A percentile compares a stretch with the other conserved stretches of the same genome.
Evolutionary conservation across 2,888 invertebrate species (phyloP).

Genomic region (Arrhopalites spinosus): DNA sequence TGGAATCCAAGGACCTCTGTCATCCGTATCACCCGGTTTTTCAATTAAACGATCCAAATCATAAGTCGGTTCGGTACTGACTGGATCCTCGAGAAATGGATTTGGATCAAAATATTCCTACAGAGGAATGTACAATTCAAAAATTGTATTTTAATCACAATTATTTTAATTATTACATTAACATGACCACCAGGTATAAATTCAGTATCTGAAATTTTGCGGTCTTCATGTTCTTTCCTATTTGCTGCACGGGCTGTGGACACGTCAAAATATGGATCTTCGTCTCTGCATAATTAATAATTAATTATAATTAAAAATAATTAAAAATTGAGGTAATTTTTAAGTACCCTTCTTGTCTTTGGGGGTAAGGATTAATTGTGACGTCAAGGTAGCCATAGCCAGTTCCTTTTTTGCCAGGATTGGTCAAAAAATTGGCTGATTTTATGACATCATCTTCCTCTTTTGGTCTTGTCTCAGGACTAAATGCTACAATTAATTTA

Average conservation of each 20-base stretch:
- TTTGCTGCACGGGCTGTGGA: slow-evolving; percentile 40
- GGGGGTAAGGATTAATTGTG: slow-evolving; percentile 62
- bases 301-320: not conserved
- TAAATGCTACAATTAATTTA: slow-evolving; percentile 54
- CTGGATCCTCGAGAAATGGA: slow-evolving; percentile 58
- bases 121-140: slow-evolving; percentile 47
- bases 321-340: not conserved
- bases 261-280: slow-evolving; percentile 49
- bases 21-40: slow-evolving; percentile 16
- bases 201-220: slow-evolving; percentile 35
- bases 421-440: slow-evolving; percentile 58
- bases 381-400: slow-evolving; percentile 64
- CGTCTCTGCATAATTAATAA: slow-evolving; percentile 30
- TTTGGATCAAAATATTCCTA: slow-evolving; percentile 60
- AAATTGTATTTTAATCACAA: no score
- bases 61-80: slow-evolving; percentile 47
- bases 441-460: slow-evolving; percentile 33
- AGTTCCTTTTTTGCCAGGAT: slow-evolving; percentile 61
- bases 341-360: slow-evolving; percentile 44
- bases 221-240: slow-evolving; percentile 49
- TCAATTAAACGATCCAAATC: slow-evolving; percentile 47
- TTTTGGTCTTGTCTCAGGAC: slow-evolving; percentile 46
- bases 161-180: no score
- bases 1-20: slow-evolving; percentile 45
- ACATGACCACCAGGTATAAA: slow-evolving; percentile 40